Conservation (phyloP, 2,113 vertebrate genomes). For the Cariama cristata region DNA sequence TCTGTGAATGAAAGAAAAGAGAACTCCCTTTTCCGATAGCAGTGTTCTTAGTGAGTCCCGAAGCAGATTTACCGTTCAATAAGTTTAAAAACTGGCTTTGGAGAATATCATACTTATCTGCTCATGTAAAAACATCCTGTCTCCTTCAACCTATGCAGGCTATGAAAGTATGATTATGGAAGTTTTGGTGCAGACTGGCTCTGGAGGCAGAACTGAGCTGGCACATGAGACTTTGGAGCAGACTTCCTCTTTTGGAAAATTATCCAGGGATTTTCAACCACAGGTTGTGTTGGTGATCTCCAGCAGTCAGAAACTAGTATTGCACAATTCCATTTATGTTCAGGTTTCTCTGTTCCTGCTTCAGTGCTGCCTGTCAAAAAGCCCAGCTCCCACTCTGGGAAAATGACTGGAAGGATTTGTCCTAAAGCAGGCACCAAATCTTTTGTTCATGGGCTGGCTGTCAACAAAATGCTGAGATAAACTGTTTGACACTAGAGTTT, state of each 20-base stretch:
- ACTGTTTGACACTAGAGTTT: not conserved
- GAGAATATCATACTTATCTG: not conserved
- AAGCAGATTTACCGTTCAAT: not conserved
- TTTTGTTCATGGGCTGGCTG: slow-evolving; percentile 8
- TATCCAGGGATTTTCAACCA: not conserved
- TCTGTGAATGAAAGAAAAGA: not conserved
- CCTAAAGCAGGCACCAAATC: slow-evolving; percentile 8
- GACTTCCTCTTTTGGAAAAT: not conserved
- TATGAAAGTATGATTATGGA: not conserved
- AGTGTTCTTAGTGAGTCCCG: not conserved
- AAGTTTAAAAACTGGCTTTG: not conserved
- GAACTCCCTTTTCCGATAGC: not conserved
- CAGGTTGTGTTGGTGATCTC: not conserved
- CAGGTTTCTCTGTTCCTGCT: not conserved
- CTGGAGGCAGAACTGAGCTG: slow-evolving; percentile 1
- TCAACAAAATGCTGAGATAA: slow-evolving; percentile 46
- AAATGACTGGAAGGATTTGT: slow-evolving; percentile 8
- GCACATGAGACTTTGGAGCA: not conserved
- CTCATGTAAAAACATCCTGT: not conserved
- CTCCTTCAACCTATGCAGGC: not conserved
- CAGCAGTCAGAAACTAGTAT: not conserved
- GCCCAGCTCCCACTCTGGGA: not conserved
- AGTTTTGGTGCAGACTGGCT: not conserved
- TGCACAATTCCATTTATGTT: not conserved
- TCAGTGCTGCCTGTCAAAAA: not conserved